phyloP scores from a whole-genome alignment of 2,113 vertebrate genomes.

The Hystrix brachyura region DNA sequence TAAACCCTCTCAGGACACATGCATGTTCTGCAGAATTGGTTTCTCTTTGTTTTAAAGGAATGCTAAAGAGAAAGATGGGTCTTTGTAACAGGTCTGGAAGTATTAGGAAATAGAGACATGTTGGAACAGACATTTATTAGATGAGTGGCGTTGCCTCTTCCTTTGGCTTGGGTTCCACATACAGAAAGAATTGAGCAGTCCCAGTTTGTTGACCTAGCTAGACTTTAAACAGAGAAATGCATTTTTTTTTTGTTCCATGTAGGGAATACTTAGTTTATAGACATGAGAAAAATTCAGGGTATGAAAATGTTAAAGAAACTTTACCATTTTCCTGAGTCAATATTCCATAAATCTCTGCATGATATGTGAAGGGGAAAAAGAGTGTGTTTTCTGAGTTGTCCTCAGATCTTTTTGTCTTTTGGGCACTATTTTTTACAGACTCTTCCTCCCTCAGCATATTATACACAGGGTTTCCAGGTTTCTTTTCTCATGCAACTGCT shows the following conservation, averaged over 20 bases:
- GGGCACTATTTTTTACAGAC: not conserved
- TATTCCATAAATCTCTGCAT: not conserved
- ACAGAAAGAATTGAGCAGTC: not conserved
- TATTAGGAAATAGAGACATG: not conserved
- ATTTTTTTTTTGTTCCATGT: not conserved
- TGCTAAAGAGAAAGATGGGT: not conserved
- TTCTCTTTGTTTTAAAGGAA: not conserved
- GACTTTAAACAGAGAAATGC: not conserved
- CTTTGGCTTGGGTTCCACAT: not conserved
- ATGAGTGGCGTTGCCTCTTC: not conserved
- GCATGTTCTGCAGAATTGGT: not conserved
- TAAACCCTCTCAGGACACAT: not conserved
- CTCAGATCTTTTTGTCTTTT: not conserved
- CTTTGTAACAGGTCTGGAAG: not conserved
- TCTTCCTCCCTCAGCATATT: not conserved
- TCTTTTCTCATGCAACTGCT: not conserved
- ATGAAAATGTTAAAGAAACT: not conserved
- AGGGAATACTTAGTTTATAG: not conserved
- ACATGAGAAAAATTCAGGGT: not conserved
- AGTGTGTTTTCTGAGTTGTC: not conserved
- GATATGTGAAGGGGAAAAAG: not conserved
- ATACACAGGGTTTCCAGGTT: not conserved
- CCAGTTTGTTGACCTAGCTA: not conserved
- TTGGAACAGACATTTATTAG: not conserved
- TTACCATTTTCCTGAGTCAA: not conserved